phyloP scores from a whole-genome alignment of 1,140 invertebrate genomes.

The Zaprionus davidi region DNA sequence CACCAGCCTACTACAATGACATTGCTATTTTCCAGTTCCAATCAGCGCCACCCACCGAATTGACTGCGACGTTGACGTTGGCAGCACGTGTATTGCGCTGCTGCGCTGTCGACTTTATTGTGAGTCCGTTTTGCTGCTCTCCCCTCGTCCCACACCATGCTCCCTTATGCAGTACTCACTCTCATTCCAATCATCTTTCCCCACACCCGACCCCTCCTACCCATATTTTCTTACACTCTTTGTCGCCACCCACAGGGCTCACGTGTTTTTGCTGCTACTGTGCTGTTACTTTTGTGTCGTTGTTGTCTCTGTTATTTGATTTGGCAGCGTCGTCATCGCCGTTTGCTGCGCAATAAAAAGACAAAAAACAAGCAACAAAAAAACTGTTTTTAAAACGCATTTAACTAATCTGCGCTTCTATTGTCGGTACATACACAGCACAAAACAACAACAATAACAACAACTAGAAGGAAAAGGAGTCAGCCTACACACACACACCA shows the following conservation, averaged over 20 bases:
- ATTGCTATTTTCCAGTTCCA: slow-evolving; percentile 34
- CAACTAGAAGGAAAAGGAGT: not conserved
- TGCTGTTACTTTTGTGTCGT: not conserved
- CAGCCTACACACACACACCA: not conserved
- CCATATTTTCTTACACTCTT: not conserved
- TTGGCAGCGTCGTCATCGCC: slow-evolving; percentile 39
- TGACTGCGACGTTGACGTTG: slow-evolving; percentile 3
- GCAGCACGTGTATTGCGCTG: slow-evolving; percentile 37
- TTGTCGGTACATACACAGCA: slow-evolving; percentile 9
- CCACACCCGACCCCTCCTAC: not conserved
- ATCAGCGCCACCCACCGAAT: slow-evolving; percentile 30
- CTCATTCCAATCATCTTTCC: not conserved
- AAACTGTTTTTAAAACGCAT: slow-evolving; percentile 42
- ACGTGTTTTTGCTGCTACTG: slow-evolving; percentile 25
- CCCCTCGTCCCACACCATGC: too few relatives aligned
- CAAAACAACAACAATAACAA: slow-evolving; percentile 4
- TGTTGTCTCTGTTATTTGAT: slow-evolving; percentile 36
- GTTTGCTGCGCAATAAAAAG: slow-evolving; percentile 44
- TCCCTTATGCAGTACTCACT: not conserved
- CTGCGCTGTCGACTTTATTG: slow-evolving; percentile 20
- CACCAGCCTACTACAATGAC: slow-evolving; percentile 34
- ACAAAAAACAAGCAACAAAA: slow-evolving; percentile 5
- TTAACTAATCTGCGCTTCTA: slow-evolving; percentile 41
- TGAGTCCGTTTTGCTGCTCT: not conserved
- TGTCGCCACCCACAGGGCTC: slow-evolving; percentile 7